Base-by-base conservation (phyloP, 1,140 invertebrate genomes). In the Cherax destructor region DNA sequence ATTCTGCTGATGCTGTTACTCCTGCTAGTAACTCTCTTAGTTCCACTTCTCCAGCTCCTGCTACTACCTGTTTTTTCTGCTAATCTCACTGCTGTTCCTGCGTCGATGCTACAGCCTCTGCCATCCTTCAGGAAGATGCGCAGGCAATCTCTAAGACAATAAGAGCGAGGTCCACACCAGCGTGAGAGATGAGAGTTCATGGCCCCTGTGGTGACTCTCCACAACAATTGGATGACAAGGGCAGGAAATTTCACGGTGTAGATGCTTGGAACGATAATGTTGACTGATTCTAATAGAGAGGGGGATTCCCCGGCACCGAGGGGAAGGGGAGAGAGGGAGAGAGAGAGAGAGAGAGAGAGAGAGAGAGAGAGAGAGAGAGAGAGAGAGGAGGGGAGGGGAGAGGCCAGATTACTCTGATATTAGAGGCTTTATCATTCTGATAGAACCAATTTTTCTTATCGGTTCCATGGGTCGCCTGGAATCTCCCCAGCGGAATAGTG, bases 381-480 rank as follows among this genome's bases (percentile, higher is more conserved):
- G 11, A 49, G 86, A 78, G 78, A 13, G n/a, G 77, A 79, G 61
- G 83, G 83, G 83, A 83, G 84, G 88, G 83, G 83, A n/a, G 88
- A 91, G 81, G 88, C 69, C 65, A 83, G 88, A 91, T 91, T 91
- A 91, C 88, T 50, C 56, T 85, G 88, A 91, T 91, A 91, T 91
- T 91, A 91, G 88, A 91, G 88, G 88, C 88, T 91, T 91, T 91
- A 91, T 91, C 88, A 91, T 91, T 91, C 85, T 91, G 88, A 91
- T 91, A 91, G 88, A 91, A 91, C 88, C 88, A 91, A 91, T 91
- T 91, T 91, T 91, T 91, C 88, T 91, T 91, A 91, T 91, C 88
- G 88, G 88, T 79, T 91, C 88, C 88, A 91, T 41, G 74, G 83
- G 88, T 65, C 13, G 13, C 41, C 30, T 59, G 21, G 83, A 80